Conservation (phyloP, 2,113 vertebrate genomes). For the Zosterops pallidus region DNA sequence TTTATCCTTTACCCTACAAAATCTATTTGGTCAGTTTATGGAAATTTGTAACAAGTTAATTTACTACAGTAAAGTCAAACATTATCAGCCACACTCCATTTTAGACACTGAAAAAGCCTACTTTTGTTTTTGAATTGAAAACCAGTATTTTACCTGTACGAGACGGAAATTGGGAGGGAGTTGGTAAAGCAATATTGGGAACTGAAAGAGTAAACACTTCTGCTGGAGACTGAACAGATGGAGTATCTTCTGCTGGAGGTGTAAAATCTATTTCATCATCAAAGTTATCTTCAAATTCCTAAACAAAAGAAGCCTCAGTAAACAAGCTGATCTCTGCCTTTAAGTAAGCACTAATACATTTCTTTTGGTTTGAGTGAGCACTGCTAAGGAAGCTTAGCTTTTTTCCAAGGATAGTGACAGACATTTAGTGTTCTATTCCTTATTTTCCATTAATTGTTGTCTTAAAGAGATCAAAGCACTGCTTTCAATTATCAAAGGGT, state of each 20-base stretch:
- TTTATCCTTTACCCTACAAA: background rate
- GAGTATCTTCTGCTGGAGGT: slow-evolving; percentile 96
- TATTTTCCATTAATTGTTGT: background rate
- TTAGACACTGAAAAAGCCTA: background rate
- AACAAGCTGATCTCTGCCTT: background rate
- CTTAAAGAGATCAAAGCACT: background rate
- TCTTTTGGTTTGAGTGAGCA: background rate
- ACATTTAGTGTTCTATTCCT: background rate
- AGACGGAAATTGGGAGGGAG: slow-evolving; percentile 87
- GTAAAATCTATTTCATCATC: slow-evolving; percentile 98
- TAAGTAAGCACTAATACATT: background rate
- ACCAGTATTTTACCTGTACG: slow-evolving; percentile 77
- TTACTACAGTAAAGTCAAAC: background rate
- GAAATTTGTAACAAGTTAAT: background rate
- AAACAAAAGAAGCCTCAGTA: background rate
- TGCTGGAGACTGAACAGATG: slow-evolving; percentile 91
- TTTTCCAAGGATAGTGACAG: background rate
- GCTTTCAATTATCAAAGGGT: background rate
- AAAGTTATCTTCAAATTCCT: slow-evolving; percentile 99
- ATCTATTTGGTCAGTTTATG: background rate
- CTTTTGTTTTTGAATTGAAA: background rate
- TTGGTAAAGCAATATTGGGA: slow-evolving; percentile 85
- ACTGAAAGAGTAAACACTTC: slow-evolving; percentile 96
- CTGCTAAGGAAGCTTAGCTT: background rate
- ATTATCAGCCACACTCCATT: background rate